Base-by-base conservation (phyloP, 2,888 invertebrate genomes). In the Sinodicranocentrus sp. region DNA sequence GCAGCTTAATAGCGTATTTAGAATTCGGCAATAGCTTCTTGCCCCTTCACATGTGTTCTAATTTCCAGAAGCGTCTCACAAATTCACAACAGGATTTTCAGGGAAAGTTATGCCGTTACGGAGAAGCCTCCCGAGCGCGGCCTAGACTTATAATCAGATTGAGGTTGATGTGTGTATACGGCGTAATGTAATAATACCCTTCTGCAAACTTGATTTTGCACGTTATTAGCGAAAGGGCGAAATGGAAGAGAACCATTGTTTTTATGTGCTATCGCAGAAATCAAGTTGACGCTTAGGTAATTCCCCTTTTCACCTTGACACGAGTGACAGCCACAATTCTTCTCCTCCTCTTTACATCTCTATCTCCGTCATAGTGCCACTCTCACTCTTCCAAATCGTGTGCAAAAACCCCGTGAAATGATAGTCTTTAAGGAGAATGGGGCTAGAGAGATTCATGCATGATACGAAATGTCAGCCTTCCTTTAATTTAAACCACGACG, bases 231-330 rank as follows among this genome's bases (percentile, higher is more conserved):
- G 10, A 28, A 48, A 48, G n/a, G 48, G 48, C 2, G 48, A n/a
- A n/a, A 48, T 48, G 2, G 48, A n/a, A n/a, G n/a, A n/a, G n/a
- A 15, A 19, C 2, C 25, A 61, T 43, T 43, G 63, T 63, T 63
- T 28, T 17, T n/a, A 63, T 5, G 6, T 48, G 6, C 48, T 48
- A 39, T 10, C 21, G 23, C 15, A 39, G 2, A 33, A 1, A 63
- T 21, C n/a, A 43, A 65, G 13, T 39, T 19, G 23, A 65, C 28
- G 3, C 10, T 61, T 10, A 43, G 65, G 19, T 21, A 43, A 39
- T 72, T 80, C 67, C 71, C 65, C 25, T 75, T 65, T 82, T 82
- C 82, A 82, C 82, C 82, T 82, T 82, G 82, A 76, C 82, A 82
- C 82, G 71, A 76, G 70, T 70, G 70, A 63, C 23, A 57, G 57